Base-by-base conservation (phyloP, 1,140 invertebrate genomes). In the Temnothorax longispinosus region DNA sequence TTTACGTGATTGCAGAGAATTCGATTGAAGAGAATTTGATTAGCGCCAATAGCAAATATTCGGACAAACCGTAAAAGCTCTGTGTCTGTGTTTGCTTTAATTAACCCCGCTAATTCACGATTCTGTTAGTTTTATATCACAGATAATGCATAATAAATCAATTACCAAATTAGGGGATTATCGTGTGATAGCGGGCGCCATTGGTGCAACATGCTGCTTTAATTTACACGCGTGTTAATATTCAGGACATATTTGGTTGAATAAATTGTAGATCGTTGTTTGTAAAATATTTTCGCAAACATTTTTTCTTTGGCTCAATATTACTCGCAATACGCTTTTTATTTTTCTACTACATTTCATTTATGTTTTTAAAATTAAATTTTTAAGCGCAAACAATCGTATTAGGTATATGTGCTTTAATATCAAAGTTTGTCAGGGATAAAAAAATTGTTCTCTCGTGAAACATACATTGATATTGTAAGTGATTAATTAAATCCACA, bases 151-250 rank as follows among this genome's bases (percentile, higher is more conserved):
- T 89, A 89, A 93, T 94, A 92, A 94, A 94, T 94, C 92, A 94
- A 94, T 94, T 94, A 94, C 78, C 81, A 91, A 92, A 92, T 92
- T 91, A 93, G 77, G 74, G 88, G 90, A 93, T 94, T 94, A 93
- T 93, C 84, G 81, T 64, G 52, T 38, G 52, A 72, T 75, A 60
- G 69, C 54, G 69, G n/a, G n/a, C 21, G 41, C 52, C 13, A 52
- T 82, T 56, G 67, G 3, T 58, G 32, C 41, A 47, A 60, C 21
- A n/a, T 47, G 67, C 18, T 62, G 41, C 52, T 47, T 18, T 41
- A 60, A 84, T 75, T 84, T 62, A 58, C 27, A 74, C 67, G 54
- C 41, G 21, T 18, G 41, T 82, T 82, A 82, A 82, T 82, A 35
- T 27, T 35, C 18, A 21, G 52, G 1, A 41, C 13, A 8, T 75